Base-by-base conservation (phyloP, 2,888 invertebrate genomes). In the Aleiodes alternator region DNA sequence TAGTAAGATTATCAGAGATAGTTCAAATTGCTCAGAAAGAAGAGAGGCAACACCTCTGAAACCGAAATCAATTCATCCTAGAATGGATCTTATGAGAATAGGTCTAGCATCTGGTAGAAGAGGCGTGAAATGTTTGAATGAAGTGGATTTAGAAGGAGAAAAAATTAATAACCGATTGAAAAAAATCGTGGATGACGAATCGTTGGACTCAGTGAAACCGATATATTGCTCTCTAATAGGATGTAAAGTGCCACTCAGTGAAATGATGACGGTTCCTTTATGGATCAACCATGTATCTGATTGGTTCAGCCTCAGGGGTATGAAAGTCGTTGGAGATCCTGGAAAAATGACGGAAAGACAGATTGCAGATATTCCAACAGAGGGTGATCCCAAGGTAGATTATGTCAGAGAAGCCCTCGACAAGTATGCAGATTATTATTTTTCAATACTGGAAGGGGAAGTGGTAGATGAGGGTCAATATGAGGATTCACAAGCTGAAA, bases 311-410 rank as follows among this genome's bases (percentile, higher is more conserved):
- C 90, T 89, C 0, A 91, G 90, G 61, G 85, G 87, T 69, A 88
- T 94, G n/a, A 87, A 86, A 31, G 93, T 92, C 0, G 84, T 94
- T 8, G 93, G 93, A 0, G 93, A 94, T 86, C 87, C 94, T 66
- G 93, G 93, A 0, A 91, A 89, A 78, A 85, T 93, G 85, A 91
- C 92, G 0, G 93, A 93, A 83, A 86, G 91, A 0, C 92, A 93
- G 87, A 88, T 93, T 0, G 91, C 92, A 66, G 90, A 92, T 78
- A 86, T 93, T 66, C 92, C 93, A 9, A 91, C 94, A 1, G 88
- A 87, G 38, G 84, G 86, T 12, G 82, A 79, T 55, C 80, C 85
- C 0, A 89, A 87, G 73, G 53, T 84, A 14, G 73, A 80, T 3
- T 86, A 85, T 55, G 83, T 88, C 3, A 82, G 80, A 12, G 84